Evolutionary conservation across 2,888 invertebrate species (phyloP).

Genomic region (Brachypterus glaber): DNA sequence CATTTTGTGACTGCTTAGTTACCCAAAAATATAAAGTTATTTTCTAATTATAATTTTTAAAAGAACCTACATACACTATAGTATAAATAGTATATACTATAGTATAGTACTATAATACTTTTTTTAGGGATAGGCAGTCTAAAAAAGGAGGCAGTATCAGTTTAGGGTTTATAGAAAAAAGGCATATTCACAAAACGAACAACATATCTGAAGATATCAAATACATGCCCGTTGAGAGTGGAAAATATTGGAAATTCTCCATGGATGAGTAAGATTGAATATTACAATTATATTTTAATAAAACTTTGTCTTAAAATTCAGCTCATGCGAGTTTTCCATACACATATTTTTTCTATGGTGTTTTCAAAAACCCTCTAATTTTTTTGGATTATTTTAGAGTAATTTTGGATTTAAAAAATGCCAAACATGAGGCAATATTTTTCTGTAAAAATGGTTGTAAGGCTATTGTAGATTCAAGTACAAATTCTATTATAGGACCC

Average conservation of each 20-base stretch:
- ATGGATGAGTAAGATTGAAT: slow-evolving; percentile 50
- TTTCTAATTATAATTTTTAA: too few species aligned
- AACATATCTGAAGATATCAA: slow-evolving; percentile 44
- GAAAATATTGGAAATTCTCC: slow-evolving; percentile 57
- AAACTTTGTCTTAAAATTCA: slow-evolving; percentile 10
- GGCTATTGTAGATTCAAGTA: slow-evolving; percentile 40
- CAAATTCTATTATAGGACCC: slow-evolving; percentile 40
- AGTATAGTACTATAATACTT: slow-evolving; percentile 10
- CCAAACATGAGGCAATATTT: slow-evolving; percentile 7
- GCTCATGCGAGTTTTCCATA: slow-evolving; percentile 1
- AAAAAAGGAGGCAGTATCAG: slow-evolving; percentile 47
- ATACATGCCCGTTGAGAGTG: slow-evolving; percentile 48
- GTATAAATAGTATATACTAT: slow-evolving; percentile 6
- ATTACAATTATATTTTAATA: slow-evolving; percentile 3
- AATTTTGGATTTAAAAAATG: slow-evolving; percentile 1
- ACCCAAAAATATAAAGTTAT: neutral
- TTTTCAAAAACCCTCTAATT: slow-evolving; percentile 5
- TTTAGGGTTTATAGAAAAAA: slow-evolving; percentile 54
- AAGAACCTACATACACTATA: neutral
- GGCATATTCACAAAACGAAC: slow-evolving; percentile 43
- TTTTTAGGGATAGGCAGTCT: slow-evolving; percentile 47
- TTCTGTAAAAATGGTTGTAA: slow-evolving; percentile 36
- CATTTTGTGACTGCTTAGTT: too few species aligned
- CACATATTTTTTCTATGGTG: slow-evolving; percentile 4
- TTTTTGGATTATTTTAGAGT: neutral